phyloP scores from a whole-genome alignment of 2,113 vertebrate genomes.

The Sporophila hypoxantha region DNA sequence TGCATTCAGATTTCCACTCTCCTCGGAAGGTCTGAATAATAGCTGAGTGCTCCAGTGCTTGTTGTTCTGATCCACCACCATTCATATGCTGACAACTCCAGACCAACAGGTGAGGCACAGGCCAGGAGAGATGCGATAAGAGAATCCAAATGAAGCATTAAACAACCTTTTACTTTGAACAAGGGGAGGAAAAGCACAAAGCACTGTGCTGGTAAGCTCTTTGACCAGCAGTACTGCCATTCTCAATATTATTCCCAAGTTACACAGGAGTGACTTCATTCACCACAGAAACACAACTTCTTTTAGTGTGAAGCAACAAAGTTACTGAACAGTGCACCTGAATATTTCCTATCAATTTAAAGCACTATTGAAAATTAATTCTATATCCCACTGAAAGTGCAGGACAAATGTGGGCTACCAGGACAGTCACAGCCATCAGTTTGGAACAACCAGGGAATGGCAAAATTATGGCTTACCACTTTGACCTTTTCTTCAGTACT shows the following conservation, averaged over 20 bases:
- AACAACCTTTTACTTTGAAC: neutral
- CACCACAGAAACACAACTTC: neutral
- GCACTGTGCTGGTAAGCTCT: neutral
- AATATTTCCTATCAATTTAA: neutral
- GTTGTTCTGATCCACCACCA: slow-evolving; percentile 20
- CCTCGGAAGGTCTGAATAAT: slow-evolving; percentile 23
- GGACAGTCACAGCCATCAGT: neutral
- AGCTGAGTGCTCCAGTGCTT: neutral
- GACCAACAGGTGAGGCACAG: slow-evolving; percentile 25
- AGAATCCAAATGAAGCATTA: neutral
- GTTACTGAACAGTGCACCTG: neutral
- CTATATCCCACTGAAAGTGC: neutral
- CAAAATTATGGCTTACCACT: neutral
- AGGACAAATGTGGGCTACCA: neutral
- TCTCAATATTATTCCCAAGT: neutral
- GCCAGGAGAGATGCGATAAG: neutral
- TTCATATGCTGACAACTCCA: neutral
- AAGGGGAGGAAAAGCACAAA: neutral
- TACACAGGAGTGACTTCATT: neutral
- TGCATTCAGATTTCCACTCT: slow-evolving; percentile 38
- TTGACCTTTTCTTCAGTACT: neutral
- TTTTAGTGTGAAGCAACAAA: neutral
- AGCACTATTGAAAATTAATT: neutral
- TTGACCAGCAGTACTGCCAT: neutral
- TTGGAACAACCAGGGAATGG: neutral